These are phyloP conservation scores for Procapra przewalskii DNA, from an alignment of 2,113 vertebrate genomes.

Conservation along the genomic window DNA sequence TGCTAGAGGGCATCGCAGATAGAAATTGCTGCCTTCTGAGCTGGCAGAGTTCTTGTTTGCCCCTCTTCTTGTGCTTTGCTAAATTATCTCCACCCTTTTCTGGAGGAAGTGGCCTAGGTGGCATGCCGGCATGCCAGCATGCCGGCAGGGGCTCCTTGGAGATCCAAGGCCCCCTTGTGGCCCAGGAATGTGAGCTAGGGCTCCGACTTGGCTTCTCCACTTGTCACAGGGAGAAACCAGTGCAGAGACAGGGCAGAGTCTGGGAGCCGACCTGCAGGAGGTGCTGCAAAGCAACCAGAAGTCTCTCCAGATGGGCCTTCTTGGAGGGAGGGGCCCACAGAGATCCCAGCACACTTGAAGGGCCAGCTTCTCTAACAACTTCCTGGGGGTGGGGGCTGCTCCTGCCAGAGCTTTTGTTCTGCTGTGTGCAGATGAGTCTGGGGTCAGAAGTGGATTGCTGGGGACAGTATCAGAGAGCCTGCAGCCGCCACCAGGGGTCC, in stretches of 20 bases:
- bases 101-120: background rate
- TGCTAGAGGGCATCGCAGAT: background rate
- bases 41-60: background rate
- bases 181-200: background rate
- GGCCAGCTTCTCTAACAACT: no score
- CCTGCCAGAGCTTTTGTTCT: background rate
- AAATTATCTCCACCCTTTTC: background rate
- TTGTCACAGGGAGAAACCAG: background rate
- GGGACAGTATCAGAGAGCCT: background rate
- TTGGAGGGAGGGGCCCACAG: background rate
- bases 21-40: background rate
- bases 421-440: background rate
- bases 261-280: conserved; percentile 17
- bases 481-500: conserved; percentile 52
- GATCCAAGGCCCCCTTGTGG: background rate
- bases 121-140: background rate
- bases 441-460: background rate
- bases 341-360: no score
- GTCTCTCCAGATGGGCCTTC: background rate
- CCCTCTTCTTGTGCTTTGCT: background rate
- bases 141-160: background rate
- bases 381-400: background rate
- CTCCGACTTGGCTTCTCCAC: background rate
- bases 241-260: background rate
- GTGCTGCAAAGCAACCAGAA: background rate